Base-by-base conservation (phyloP, 37 sponge, comb jelly and placozoan genomes). In the Geodia barretti region DNA sequence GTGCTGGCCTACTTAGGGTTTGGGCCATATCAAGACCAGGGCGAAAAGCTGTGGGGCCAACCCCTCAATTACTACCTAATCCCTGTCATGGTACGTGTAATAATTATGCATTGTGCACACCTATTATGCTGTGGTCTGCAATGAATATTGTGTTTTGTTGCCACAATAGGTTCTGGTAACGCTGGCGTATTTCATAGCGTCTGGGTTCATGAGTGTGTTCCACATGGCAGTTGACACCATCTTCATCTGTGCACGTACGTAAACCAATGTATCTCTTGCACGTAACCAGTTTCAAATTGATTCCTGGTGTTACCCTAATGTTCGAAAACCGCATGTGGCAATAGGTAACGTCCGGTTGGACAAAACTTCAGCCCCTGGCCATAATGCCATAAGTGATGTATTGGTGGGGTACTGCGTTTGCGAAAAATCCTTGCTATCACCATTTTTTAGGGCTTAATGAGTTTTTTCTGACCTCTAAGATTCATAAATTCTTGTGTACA, bases 151-250 rank as follows among this genome's bases (percentile, higher is more conserved):
- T n/a, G n/a, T n/a, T n/a, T n/a, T n/a, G n/a, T n/a, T n/a, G n/a
- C n/a, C n/a, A n/a, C n/a, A n/a, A n/a, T n/a, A n/a, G n/a, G n/a
- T n/a, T n/a, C n/a, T n/a, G n/a, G n/a, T n/a, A n/a, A n/a, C n/a
- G n/a, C n/a, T 60, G 21, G 68, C 97, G 1, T 97, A 71, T 63
- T n/a, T 97, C 54, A 86, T 94, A 33, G 85, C 97, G 1, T 87
- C 91, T 37, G 95, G 86, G 28, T 97, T 97, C 82, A 79, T 89
- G 69, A 73, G 63, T 64, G 96, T 94, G 62, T 97, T 86, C 76
- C 94, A 92, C 75, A 95, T 97, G 97, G 97, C 92, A 26, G 90
- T 97, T 67, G 97, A 97, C 75, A 97, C 97, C 69, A 81, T 94
- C 65, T 97, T 95, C 89, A 90, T 97, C 54, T 97, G 95, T 79